Base-by-base conservation (phyloP, 2,113 vertebrate genomes). In the Elachura formosa region DNA sequence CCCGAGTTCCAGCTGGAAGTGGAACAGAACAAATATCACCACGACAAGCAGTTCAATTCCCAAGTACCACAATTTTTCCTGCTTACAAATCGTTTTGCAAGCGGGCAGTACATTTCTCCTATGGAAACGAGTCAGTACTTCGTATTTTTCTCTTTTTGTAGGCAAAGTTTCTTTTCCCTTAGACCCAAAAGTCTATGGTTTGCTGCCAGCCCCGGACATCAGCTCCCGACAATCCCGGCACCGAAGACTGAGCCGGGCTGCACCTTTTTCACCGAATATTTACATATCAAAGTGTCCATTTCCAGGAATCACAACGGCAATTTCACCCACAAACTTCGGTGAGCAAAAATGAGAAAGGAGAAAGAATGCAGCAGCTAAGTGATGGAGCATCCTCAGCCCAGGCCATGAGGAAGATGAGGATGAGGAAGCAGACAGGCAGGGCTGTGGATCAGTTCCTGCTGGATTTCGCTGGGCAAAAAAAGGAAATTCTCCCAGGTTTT, bases 381-480 rank as follows among this genome's bases (percentile, higher is more conserved):
- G 22, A 12, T 1, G 15, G 45, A 80, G 46, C 68, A 29, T 61
- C 15, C 0, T 41, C 64, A 54, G 19, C 55, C 51, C 2, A 1
- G 51, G 31, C 2, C 18, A 0, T 0, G 2, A 2, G 0, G 45
- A 25, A 40, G 43, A 28, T 21, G 59, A 64, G 17, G 40, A 43
- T 21, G 69, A 56, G 28, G 33, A 59, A 52, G 45, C 22, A 17
- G 26, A 59, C 34, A 21, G 1, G 0, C 23, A 3, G 18, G 41
- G 31, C 31, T 59, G 58, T 0, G 1, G 26, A 13, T 59, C 5
- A 0, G 1, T 9, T 59, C 5, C 2, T 28, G 55, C 21, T 43
- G 40, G 33, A 78, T 59, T 55, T 67, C 29, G 0, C 3, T 7
- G 0, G 26, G 64, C 31, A 52, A 63, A 48, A 64, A 23, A 54